phyloP scores from a whole-genome alignment of 2,797 vertebrate species.

The Heliangelus exortis region DNA sequence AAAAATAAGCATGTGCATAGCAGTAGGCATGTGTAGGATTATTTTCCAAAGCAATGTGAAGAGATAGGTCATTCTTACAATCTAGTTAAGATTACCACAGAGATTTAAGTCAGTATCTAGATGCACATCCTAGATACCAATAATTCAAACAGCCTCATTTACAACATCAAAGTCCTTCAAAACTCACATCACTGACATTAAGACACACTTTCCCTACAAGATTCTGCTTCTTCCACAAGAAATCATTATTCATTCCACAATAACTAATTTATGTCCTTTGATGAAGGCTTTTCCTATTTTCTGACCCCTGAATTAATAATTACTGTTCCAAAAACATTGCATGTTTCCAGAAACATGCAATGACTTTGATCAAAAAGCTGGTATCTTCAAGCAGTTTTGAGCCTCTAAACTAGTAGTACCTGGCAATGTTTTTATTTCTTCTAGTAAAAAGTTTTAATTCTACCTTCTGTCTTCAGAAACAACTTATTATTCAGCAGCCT shows the following conservation, averaged over 20 bases:
- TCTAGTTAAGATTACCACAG: not conserved
- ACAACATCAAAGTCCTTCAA: not conserved
- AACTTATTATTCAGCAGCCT: not conserved
- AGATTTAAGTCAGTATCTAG: not conserved
- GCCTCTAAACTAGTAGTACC: not conserved
- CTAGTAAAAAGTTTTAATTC: not conserved
- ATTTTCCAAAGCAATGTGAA: not conserved
- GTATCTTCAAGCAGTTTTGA: not conserved
- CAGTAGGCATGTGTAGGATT: not conserved
- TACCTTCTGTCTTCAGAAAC: not conserved
- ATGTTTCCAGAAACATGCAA: not conserved
- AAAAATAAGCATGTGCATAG: not conserved
- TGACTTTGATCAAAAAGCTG: not conserved
- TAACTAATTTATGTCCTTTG: not conserved
- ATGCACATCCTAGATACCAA: not conserved
- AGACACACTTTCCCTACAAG: not conserved
- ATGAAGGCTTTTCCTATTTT: not conserved
- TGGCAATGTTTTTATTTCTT: not conserved
- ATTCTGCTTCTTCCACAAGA: not conserved
- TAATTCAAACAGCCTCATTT: not conserved
- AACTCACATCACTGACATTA: not conserved
- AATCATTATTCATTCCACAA: not conserved
- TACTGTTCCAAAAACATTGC: not conserved
- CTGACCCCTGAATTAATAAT: not conserved
- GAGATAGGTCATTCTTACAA: not conserved